These are phyloP conservation scores for Plagodis dolabraria DNA, from an alignment of 2,888 invertebrate genomes.

Conservation along the genomic window DNA sequence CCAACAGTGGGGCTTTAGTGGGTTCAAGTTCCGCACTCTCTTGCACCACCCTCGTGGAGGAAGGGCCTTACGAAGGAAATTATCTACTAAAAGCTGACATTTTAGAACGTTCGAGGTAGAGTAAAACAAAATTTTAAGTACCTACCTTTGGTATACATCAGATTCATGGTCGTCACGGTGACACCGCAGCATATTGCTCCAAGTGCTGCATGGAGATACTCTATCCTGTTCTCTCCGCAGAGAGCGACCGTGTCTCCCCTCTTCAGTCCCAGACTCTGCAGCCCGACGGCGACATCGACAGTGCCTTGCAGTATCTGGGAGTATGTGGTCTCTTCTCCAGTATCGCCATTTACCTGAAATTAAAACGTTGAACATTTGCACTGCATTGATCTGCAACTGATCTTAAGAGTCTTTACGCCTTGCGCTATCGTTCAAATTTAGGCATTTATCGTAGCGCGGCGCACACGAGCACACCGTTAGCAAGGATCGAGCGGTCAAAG, in stretches of 20 bases:
- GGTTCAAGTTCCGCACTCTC: no score
- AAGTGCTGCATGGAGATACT: constrained; percentile 78
- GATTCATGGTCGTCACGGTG: constrained; percentile 84
- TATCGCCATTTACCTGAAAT: constrained; percentile 82
- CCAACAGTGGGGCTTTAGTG: no score
- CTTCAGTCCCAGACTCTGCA: constrained; percentile 71
- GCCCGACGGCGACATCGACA: constrained; percentile 76
- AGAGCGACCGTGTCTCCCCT: constrained; percentile 82
- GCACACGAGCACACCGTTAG: no score
- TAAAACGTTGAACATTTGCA: not conserved
- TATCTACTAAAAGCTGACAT: no score
- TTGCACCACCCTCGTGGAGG: no score
- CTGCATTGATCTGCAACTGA: no score
- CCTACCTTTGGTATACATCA: constrained; percentile 77
- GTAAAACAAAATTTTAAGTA: not conserved
- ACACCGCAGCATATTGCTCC: constrained; percentile 82
- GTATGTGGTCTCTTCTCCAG: constrained; percentile 76
- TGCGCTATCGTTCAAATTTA: no score
- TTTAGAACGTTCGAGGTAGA: no score
- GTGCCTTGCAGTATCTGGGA: constrained; percentile 75
- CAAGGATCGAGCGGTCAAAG: no score
- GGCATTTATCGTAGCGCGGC: no score
- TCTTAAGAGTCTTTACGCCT: no score
- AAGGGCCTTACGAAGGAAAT: no score
- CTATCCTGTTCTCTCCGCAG: constrained; percentile 85